Evolutionary conservation across 2,888 invertebrate genomes (phyloP), one percentile per base, ranked within the genome.

Genomic region (Tipula helvola): DNA sequence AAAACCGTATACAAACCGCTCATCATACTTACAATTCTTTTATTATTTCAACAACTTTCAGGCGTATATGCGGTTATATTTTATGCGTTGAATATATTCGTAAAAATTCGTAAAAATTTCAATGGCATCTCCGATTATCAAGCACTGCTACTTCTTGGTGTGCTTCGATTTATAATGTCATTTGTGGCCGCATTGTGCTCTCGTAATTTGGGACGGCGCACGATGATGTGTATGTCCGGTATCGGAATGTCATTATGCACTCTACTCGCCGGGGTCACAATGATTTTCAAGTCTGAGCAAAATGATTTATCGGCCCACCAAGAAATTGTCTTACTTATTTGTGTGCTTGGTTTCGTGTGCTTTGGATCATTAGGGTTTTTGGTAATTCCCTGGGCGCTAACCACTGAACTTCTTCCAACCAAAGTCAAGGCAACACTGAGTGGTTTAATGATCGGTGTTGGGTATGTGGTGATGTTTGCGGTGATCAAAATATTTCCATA

Each of bases 371-470:
- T 93, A 8, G 94, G 94, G 0, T 92, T 93, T 88, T 89, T 93
- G 86, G 92, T 93, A 7, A 93, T 94, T 87, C 94, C 94, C 0
- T 94, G 94, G 94, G 93, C 93, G 3, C 88, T 94, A 36, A 93
- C 93, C 36, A 91, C 91, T 5, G 89, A 89, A 88, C 86, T 89
- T 16, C 87, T 88, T 52, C 88, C 89, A 7, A 88, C 88, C 5
- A 88, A 88, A 87, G 88, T 93, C 2, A 90, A 93, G 86, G 94
- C 93, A 0, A 91, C 92, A 86, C 90, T 93, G 8, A 92, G 93
- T 0, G 93, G 93, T 1, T 36, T 93, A 3, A 89, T 93, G 88
- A 90, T 93, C 13, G 92, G 93, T 0, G 88, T 92, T n/a, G 93
- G 93, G 1, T 93, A 94, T 88, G 28, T 93, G 5, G 88, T 93